Conservation (phyloP, 92 coral and sea anemone genomes). For the Phenganax subtilis region DNA sequence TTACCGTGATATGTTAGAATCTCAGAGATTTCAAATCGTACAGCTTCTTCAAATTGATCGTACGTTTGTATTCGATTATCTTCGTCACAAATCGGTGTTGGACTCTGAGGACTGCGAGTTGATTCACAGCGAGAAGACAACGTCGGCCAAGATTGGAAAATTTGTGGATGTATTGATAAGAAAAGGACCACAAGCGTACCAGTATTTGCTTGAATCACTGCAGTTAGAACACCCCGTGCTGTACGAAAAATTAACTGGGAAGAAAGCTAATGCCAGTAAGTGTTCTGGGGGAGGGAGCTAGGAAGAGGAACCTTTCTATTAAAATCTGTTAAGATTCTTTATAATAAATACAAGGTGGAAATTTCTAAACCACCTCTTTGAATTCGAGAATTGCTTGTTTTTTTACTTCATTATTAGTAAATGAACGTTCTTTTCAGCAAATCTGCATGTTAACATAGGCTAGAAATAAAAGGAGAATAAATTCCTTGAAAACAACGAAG, state of each 20-base stretch:
- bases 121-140: conserved; percentile 58
- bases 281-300: no score
- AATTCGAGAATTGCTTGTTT: no score
- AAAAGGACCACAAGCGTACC: conserved; percentile 56
- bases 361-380: no score
- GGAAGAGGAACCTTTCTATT: no score
- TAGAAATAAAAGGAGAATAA: no score
- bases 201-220: conserved; percentile 55
- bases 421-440: no score
- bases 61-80: conserved; percentile 61
- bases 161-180: conserved; percentile 57
- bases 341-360: no score
- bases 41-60: conserved; percentile 59
- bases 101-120: conserved; percentile 60
- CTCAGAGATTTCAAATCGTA: conserved; percentile 60
- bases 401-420: no score
- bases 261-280: conserved; percentile 45
- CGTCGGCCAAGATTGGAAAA: conserved; percentile 57
- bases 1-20: conserved; percentile 44
- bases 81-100: conserved; percentile 59
- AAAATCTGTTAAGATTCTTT: no score
- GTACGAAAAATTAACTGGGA: conserved; percentile 61
- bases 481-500: no score
- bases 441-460: no score
- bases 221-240: conserved; percentile 62